These are phyloP conservation scores for Tromatobia lineatoria DNA, from an alignment of 2,888 invertebrate genomes.

Conservation along the genomic window DNA sequence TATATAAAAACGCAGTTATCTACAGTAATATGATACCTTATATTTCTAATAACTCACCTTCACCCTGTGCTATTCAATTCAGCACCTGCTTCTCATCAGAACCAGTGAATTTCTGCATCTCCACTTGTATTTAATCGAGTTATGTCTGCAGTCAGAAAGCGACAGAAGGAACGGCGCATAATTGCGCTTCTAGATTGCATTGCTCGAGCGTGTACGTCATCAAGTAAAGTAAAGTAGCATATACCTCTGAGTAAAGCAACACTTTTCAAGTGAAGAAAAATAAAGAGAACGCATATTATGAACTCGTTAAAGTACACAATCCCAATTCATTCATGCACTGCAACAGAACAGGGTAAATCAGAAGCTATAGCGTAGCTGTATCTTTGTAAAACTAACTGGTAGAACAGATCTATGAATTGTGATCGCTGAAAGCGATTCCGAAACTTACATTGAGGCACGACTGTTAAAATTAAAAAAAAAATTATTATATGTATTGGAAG, in stretches of 20 bases:
- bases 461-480: too few relatives aligned
- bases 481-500: too few relatives aligned
- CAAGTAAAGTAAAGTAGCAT: not conserved
- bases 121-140: conserved; percentile 20
- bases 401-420: too few relatives aligned
- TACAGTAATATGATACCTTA: not conserved
- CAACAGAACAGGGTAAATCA: not conserved
- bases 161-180: not conserved
- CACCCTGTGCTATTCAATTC: conserved; percentile 8
- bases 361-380: not conserved
- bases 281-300: not conserved
- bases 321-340: not conserved
- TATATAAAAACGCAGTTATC: not conserved
- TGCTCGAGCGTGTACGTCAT: not conserved
- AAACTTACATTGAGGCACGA: too few relatives aligned
- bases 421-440: too few relatives aligned
- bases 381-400: not conserved
- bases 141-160: not conserved
- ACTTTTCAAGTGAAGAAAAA: not conserved
- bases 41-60: conserved; percentile 11
- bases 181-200: conserved; percentile 21
- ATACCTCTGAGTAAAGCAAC: too few relatives aligned
- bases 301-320: not conserved
- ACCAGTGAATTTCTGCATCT: not conserved
- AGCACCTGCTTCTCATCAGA: not conserved